These are phyloP conservation scores for Bombus waltoni DNA, from an alignment of 1,140 invertebrate species.

Conservation along the genomic window DNA sequence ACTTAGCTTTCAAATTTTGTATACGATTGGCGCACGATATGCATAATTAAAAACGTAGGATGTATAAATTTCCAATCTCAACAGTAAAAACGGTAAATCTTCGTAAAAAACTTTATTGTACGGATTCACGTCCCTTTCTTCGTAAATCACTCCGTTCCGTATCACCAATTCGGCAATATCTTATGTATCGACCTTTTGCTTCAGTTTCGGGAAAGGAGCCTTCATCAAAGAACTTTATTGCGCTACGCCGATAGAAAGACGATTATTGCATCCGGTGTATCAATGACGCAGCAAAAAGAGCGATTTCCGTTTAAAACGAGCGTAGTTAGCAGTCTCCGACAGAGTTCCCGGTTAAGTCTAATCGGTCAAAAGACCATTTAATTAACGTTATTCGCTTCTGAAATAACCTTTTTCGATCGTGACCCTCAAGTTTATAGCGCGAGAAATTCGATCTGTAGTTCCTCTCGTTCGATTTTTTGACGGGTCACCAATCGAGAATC, in stretches of 20 bases:
- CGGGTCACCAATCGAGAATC: not conserved
- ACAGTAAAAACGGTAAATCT: not conserved
- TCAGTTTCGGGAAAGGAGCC: not conserved
- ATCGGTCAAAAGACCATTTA: not conserved
- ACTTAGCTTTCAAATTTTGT: not conserved
- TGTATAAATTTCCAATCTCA: not conserved
- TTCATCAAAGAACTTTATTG: not conserved
- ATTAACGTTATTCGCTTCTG: not conserved
- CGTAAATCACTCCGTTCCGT: not conserved
- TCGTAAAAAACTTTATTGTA: not conserved
- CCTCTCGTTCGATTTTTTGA: not conserved
- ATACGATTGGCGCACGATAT: not conserved
- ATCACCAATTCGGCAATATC: too few relatives aligned
- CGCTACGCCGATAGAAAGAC: not conserved
- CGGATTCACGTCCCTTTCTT: not conserved
- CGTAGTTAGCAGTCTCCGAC: not conserved
- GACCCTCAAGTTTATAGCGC: not conserved
- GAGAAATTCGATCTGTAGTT: conserved; percentile 14
- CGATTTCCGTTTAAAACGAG: not conserved
- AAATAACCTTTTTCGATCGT: not conserved
- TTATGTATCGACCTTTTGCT: not conserved
- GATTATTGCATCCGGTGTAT: not conserved
- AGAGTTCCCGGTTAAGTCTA: not conserved
- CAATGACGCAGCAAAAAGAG: not conserved
- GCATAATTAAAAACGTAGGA: not conserved